Evolutionary conservation across 2,888 invertebrate genomes (phyloP), one percentile per base, ranked within the genome.

Genomic region (Andrena minutula): DNA sequence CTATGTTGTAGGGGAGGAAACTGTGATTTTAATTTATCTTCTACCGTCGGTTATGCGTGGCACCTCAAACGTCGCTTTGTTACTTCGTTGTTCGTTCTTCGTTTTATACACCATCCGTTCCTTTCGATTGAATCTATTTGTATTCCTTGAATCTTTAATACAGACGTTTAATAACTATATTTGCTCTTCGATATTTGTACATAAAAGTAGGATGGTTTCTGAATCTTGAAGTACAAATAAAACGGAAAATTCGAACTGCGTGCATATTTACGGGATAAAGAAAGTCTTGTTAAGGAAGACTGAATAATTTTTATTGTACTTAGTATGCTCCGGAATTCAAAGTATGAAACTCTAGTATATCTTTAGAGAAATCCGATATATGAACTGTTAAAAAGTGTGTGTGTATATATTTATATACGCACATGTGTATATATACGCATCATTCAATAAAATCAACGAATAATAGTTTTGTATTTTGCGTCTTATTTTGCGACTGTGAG

Each of bases 221-320:
- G 30, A 64, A 49, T 66, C 58, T 58, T 53, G 35, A 68, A 68
- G 66, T 72, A 64, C 77, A 77, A 70, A 64, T 70, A 70, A 70
- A 66, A 30, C 8, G 26, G 10, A 10, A 78, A 65, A 61, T 61
- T 71, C 12, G 32, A 64, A 32, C 23, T 47, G 69, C 28, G 49
- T 32, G 23, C 32, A 63, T 53, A 68, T 51, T 35, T 68, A 47
- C 20, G 12, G 26, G 28, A 60, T 51, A 51, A 76, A 47, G 28
- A 61, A 65, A 58, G 79, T 79, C 68, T 80, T 76, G 61, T 85
- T 77, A 83, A 85, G 84, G 86, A 90, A 91, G 92, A 91, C 91
- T 92, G 91, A 92, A 89, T 89, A 89, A 91, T 86, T 87, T 90
- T 88, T 90, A 91, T 85, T 80, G 85, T 91, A 90, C 86, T 89